Base-by-base conservation (phyloP, 1,140 invertebrate species). In the Hycleus cichorii region DNA sequence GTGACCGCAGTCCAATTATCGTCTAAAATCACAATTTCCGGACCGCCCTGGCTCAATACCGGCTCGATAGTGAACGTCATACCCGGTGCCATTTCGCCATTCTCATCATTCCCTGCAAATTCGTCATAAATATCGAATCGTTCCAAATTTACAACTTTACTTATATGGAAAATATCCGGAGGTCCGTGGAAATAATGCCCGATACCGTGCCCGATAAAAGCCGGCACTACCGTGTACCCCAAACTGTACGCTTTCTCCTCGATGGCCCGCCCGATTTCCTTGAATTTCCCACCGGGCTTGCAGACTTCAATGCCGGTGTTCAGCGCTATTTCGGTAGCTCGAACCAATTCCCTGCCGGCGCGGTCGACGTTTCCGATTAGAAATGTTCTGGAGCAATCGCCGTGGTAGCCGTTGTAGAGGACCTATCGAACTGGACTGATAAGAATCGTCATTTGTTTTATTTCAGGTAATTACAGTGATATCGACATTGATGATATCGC, bases 41-140 rank as follows among this genome's bases (percentile, higher is more conserved):
- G 72, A 2, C 66, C 72, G 0, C 93, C 93, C 67, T 92, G 83
- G 12, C 82, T 82, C 12, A 97, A 68, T 10, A 90, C 84, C n/a
- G 95, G 95, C 71, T 97, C 94, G 44, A 97, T 90, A 1, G 94
- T 97, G 70, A 97, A 97, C 1, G 89, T 90, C 90, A 95, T 96
- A 24, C 93, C 93, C 43, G 86, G 69, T 62, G 80, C 65, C 93
- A 97, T 96, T 32, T 75, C 65, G n/a, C 85, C 89, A 7, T 81
- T 76, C 65, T 80, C 80, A 45, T 81, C 64, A 74, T 93, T 18
- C 18, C 18, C 18, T 18, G 18, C 18, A 18, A 18, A 18, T 18
- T 18, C 18, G 18, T 18, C 18, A 18, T 18, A 18, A 18, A 18
- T 18, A 18, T 1, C 18, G 18, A 18, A 18, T 18, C 18, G 18